phyloP scores from a whole-genome alignment of 2,797 vertebrate genomes.

The Pygocentrus nattereri region DNA sequence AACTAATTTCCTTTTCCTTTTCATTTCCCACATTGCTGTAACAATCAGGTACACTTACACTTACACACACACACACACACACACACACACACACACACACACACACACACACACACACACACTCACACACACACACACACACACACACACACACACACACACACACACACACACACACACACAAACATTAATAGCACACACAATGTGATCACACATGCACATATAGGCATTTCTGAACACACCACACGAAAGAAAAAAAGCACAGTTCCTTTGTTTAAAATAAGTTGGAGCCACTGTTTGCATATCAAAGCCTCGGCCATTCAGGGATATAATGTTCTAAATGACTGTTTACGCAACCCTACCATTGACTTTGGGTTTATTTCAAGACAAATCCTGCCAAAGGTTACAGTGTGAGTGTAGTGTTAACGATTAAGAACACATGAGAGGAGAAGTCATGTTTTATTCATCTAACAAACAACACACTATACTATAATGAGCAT shows the following conservation, averaged over 20 bases:
- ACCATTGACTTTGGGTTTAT: slow-evolving; percentile 79
- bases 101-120: slow-evolving; percentile 51
- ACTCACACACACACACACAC: slow-evolving; percentile 41
- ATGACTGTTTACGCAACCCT: slow-evolving; percentile 81
- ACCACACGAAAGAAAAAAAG: slow-evolving; percentile 45
- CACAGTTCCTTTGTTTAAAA: slow-evolving; percentile 76
- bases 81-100: too few species aligned
- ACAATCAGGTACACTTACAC: slow-evolving; percentile 62
- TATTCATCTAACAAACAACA: neutral
- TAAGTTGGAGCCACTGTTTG: slow-evolving; percentile 80
- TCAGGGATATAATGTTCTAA: slow-evolving; percentile 90
- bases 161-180: slow-evolving; percentile 41
- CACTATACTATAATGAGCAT: too few species aligned
- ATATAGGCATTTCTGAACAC: slow-evolving; percentile 18
- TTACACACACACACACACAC: slow-evolving; percentile 46
- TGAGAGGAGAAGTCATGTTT: slow-evolving; percentile 58
- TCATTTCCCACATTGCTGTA: slow-evolving; percentile 44
- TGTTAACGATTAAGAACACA: slow-evolving; percentile 64
- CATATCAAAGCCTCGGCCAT: slow-evolving; percentile 85
- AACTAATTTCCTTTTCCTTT: slow-evolving; percentile 52
- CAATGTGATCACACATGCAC: slow-evolving; percentile 51
- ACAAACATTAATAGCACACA: slow-evolving; percentile 47
- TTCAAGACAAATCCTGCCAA: slow-evolving; percentile 76
- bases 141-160: slow-evolving; percentile 36
- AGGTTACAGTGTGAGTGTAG: slow-evolving; percentile 77